phyloP scores from a whole-genome alignment of 1,140 invertebrate genomes.

The Ooceraea biroi region DNA sequence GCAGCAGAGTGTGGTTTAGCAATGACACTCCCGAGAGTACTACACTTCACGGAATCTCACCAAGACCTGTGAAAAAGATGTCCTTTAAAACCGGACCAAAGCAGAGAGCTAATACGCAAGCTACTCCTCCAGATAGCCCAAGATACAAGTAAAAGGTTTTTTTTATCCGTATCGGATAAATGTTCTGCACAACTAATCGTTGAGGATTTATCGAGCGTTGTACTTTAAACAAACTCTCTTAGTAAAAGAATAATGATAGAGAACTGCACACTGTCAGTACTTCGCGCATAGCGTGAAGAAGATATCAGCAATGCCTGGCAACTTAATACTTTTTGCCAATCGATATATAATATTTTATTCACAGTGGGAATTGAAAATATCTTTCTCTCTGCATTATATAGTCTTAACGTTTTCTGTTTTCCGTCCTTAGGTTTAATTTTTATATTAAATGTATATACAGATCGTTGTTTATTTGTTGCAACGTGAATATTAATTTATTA shows the following conservation, averaged over 20 bases:
- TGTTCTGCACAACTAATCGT: slow-evolving; percentile 66
- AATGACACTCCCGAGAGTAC: slow-evolving; percentile 82
- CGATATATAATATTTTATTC: slow-evolving; percentile 61
- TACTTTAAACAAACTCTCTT: slow-evolving; percentile 60
- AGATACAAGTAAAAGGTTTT: slow-evolving; percentile 82
- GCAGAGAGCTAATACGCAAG: slow-evolving; percentile 79
- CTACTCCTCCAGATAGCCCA: slow-evolving; percentile 85
- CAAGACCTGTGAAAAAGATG: slow-evolving; percentile 87
- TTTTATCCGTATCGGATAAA: slow-evolving; percentile 33
- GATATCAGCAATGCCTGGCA: slow-evolving; percentile 2
- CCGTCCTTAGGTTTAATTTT: slow-evolving; percentile 86
- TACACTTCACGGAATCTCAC: slow-evolving; percentile 86
- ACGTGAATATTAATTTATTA: slow-evolving; percentile 76
- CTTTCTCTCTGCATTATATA: slow-evolving; percentile 59
- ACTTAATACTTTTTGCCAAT: slow-evolving; percentile 31
- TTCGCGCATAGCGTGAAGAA: slow-evolving; percentile 29
- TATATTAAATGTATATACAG: slow-evolving; percentile 76
- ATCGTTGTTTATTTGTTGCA: slow-evolving; percentile 77
- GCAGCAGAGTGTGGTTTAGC: slow-evolving; percentile 85
- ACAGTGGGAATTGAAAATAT: slow-evolving; percentile 67
- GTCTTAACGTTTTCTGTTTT: slow-evolving; percentile 82
- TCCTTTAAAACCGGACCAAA: slow-evolving; percentile 85
- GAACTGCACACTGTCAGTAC: slow-evolving; percentile 28
- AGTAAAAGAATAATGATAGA: slow-evolving; percentile 54
- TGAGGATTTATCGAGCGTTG: slow-evolving; percentile 34